A percentile compares a stretch with the other conserved stretches of the same genome.
phyloP scores from a whole-genome alignment of 2,797 vertebrate genomes.

The Ataeniobius toweri region DNA sequence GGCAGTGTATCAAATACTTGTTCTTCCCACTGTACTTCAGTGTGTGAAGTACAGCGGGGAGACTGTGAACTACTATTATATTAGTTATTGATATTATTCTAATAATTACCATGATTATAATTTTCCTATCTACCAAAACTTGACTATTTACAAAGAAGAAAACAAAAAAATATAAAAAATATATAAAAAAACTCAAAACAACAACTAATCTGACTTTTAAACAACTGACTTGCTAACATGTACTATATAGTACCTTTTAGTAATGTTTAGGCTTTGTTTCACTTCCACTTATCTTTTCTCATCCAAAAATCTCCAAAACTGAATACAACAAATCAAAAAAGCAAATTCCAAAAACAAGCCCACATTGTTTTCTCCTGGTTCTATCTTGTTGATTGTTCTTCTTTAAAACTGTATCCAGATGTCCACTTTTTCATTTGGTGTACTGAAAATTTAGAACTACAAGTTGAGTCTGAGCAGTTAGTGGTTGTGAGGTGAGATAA shows the following conservation, averaged over 20 bases:
- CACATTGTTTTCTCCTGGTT: background rate
- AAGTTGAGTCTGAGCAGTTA: background rate
- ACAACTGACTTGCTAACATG: background rate
- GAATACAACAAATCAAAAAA: background rate
- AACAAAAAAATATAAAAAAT: background rate
- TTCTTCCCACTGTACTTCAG: too few relatives aligned
- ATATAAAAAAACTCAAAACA: background rate
- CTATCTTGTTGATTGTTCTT: background rate
- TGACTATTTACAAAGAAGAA: too few relatives aligned
- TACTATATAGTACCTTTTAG: background rate
- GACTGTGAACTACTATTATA: too few relatives aligned
- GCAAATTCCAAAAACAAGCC: background rate
- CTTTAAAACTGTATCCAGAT: background rate
- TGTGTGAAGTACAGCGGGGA: too few relatives aligned
- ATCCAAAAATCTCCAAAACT: background rate
- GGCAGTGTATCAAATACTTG: too few relatives aligned
- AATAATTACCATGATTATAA: background rate
- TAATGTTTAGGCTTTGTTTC: background rate
- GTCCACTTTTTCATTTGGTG: background rate
- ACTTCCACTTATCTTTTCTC: background rate
- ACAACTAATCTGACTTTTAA: background rate
- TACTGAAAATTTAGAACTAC: background rate
- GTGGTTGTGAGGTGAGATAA: background rate
- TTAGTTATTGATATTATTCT: background rate
- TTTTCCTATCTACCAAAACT: background rate